Conservation (phyloP, 2,888 invertebrate genomes). For the Malachius bipustulatus region DNA sequence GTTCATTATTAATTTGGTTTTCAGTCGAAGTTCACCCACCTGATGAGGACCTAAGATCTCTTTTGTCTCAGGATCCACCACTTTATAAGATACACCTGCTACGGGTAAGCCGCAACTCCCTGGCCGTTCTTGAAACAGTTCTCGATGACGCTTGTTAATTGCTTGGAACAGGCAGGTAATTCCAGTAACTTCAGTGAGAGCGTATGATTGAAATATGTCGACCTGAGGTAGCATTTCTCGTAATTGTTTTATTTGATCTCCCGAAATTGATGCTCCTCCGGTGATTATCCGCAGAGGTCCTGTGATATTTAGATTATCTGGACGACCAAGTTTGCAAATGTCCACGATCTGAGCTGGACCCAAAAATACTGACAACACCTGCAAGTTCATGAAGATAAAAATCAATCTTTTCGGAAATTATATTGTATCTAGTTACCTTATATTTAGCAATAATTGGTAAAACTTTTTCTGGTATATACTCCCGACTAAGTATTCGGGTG, state of each 20-base stretch:
- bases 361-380: background rate
- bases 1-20: conserved; percentile 32
- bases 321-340: conserved; percentile 1
- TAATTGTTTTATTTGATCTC: background rate
- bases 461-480: background rate
- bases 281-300: background rate
- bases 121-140: background rate
- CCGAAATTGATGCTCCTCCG: background rate
- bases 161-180: background rate
- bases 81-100: background rate
- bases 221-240: background rate
- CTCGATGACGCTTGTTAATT: background rate
- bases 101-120: background rate
- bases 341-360: background rate
- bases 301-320: background rate
- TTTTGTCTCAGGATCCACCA: conserved; percentile 27
- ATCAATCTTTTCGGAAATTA: no score
- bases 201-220: background rate
- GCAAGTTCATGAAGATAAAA: no score
- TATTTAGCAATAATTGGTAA: background rate
- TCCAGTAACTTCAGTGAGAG: background rate
- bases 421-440: conserved; percentile 1
- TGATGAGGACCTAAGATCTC: conserved; percentile 31
- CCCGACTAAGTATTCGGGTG: background rate
- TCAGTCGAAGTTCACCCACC: conserved; percentile 42